phyloP scores from a whole-genome alignment of 2,113 vertebrate genomes.

The Vanacampus margaritifer region DNA sequence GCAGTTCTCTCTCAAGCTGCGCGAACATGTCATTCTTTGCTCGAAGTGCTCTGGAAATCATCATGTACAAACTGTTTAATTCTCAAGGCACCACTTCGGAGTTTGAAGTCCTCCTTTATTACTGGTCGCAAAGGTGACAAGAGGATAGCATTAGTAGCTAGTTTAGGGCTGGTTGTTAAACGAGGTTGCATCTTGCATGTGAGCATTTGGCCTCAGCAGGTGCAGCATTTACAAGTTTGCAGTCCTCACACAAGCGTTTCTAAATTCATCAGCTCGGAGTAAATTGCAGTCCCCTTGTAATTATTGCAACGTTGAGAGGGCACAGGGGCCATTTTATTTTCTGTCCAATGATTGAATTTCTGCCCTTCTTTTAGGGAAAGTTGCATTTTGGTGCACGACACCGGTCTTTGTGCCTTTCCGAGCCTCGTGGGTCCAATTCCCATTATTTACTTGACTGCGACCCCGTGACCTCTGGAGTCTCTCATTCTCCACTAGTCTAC shows the following conservation, averaged over 20 bases:
- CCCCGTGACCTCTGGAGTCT: constrained; percentile 64
- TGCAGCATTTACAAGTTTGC: constrained; percentile 12
- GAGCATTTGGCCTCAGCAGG: not conserved
- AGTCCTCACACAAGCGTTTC: constrained; percentile 16
- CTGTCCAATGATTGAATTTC: constrained; percentile 66
- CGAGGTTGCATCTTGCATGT: not conserved
- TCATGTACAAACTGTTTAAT: too few relatives aligned
- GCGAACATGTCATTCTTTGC: too few relatives aligned
- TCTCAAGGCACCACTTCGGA: not conserved
- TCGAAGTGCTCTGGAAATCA: too few relatives aligned
- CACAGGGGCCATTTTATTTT: constrained; percentile 61
- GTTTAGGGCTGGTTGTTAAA: not conserved
- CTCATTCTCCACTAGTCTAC: constrained; percentile 59
- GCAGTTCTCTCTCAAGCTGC: too few relatives aligned
- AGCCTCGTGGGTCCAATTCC: constrained; percentile 65
- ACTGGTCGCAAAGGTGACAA: not conserved
- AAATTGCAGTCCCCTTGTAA: constrained; percentile 42
- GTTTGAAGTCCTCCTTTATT: not conserved
- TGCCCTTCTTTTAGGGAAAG: constrained; percentile 41
- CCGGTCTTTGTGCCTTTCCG: constrained; percentile 56
- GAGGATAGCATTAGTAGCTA: not conserved
- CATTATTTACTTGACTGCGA: constrained; percentile 74
- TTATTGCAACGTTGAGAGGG: constrained; percentile 54
- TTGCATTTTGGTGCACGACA: constrained; percentile 60
- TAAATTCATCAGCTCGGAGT: constrained; percentile 30